phyloP scores from a whole-genome alignment of 2,888 invertebrate genomes.

The Polymixis lichenea region DNA sequence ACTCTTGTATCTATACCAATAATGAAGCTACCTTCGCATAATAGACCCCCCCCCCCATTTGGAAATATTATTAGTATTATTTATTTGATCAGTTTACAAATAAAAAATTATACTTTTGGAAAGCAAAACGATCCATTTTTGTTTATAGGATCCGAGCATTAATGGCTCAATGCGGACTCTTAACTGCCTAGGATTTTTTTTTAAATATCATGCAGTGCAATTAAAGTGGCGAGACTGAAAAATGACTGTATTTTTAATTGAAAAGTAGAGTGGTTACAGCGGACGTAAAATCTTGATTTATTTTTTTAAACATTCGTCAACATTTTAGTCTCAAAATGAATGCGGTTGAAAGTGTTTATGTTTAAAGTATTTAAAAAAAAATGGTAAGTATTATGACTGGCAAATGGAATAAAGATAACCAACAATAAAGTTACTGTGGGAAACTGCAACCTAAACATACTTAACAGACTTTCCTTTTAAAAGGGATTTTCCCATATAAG shows the following conservation, averaged over 20 bases:
- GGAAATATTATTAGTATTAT: too few species aligned
- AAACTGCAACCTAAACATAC: neutral
- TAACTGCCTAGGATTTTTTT: slow-evolving; percentile 1
- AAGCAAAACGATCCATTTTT: too few species aligned
- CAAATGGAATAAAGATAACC: neutral
- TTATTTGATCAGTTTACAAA: too few species aligned
- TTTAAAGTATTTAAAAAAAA: neutral
- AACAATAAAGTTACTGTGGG: neutral
- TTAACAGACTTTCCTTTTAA: slow-evolving; percentile 6
- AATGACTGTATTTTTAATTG: slow-evolving; percentile 17
- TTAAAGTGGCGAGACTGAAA: slow-evolving; percentile 22
- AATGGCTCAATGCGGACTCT: neutral
- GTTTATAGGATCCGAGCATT: too few species aligned
- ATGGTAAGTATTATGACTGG: too few species aligned
- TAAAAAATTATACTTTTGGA: too few species aligned
- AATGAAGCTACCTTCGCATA: too few species aligned
- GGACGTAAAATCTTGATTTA: neutral
- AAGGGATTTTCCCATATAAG: slow-evolving; percentile 7
- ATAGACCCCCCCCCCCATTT: too few species aligned
- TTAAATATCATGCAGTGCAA: slow-evolving; percentile 11
- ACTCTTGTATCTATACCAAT: too few species aligned
- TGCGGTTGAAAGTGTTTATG: slow-evolving; percentile 6
- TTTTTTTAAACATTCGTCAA: slow-evolving; percentile 5
- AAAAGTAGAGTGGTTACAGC: slow-evolving; percentile 10
- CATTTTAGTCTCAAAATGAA: slow-evolving; percentile 4